Conservation (phyloP, 2,888 invertebrate species). For the Lycia hirtaria region DNA sequence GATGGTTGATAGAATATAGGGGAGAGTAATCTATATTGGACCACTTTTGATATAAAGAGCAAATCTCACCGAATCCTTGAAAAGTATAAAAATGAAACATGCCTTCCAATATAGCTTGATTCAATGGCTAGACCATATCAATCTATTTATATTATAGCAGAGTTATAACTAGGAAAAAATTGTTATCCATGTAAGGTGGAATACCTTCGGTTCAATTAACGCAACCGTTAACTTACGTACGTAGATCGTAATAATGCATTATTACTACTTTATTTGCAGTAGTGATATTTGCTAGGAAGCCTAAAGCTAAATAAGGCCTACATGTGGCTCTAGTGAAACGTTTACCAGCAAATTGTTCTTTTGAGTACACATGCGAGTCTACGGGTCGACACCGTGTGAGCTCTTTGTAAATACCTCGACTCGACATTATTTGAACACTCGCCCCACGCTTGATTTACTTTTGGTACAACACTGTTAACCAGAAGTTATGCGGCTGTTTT, state of each 20-base stretch:
- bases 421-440: conserved; percentile 61
- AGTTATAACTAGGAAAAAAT: no score
- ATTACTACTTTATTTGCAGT: background rate
- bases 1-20: no score
- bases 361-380: conserved; percentile 60
- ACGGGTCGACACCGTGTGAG: conserved; percentile 60
- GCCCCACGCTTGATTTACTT: conserved; percentile 59
- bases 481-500: conserved; percentile 50
- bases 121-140: no score
- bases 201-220: background rate
- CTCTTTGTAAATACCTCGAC: conserved; percentile 65
- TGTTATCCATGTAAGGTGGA: background rate
- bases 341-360: conserved; percentile 67
- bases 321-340: conserved; percentile 58
- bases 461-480: conserved; percentile 48
- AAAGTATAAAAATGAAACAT: no score
- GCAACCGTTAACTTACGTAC: background rate
- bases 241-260: background rate
- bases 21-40: no score
- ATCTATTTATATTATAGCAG: no score
- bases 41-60: no score
- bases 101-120: no score
- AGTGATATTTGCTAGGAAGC: conserved; percentile 6
- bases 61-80: no score
- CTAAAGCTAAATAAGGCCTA: conserved; percentile 29